Conservation (phyloP, 2,113 vertebrate genomes). For the Glareola pratincola region DNA sequence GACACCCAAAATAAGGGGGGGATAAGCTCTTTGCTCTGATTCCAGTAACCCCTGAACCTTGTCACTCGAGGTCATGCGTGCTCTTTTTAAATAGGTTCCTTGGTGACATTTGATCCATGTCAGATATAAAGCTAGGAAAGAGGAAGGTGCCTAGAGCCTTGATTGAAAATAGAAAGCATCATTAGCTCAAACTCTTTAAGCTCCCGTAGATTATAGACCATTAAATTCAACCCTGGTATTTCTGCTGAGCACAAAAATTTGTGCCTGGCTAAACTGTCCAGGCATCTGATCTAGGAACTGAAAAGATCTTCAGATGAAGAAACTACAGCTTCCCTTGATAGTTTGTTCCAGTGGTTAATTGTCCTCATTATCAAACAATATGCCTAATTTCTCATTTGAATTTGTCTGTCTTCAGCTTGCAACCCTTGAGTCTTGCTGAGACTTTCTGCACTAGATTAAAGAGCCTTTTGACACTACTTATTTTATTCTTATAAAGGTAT, state of each 20-base stretch:
- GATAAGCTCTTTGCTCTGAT: neutral
- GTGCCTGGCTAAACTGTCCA: neutral
- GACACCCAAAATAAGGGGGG: neutral
- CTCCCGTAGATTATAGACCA: neutral
- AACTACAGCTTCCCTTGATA: neutral
- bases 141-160: neutral
- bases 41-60: neutral
- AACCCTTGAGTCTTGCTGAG: neutral
- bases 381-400: neutral
- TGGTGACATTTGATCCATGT: neutral
- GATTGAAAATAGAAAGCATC: neutral
- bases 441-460: neutral
- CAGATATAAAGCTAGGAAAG: neutral
- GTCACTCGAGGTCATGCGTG: neutral
- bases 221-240: neutral
- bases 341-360: neutral
- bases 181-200: neutral
- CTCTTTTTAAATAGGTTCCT: constrained; percentile 6
- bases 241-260: neutral
- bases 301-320: neutral
- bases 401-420: neutral
- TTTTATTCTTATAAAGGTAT: neutral
- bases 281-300: neutral
- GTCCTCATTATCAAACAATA: neutral
- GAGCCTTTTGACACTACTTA: neutral